Percentiles rank a stretch among this genome's conserved stretches.
Evolutionary conservation across 2,888 invertebrate species (phyloP).

Genomic region (Neoitamus cyanurus): DNA sequence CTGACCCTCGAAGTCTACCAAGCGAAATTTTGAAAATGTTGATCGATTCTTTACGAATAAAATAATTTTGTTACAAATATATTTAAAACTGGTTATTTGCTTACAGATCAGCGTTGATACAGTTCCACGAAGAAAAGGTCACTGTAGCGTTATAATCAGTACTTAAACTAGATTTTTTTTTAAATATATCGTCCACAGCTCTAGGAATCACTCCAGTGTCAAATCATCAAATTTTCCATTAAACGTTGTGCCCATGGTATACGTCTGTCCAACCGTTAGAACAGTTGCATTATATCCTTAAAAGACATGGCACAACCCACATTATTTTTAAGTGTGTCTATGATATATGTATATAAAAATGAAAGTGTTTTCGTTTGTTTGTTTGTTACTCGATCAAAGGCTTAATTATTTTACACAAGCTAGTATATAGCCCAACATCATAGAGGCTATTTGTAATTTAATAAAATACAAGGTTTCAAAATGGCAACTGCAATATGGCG

Average conservation of each 20-base stretch:
- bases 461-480: no score
- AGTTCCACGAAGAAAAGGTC: conserved; percentile 86
- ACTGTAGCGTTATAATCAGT: conserved; percentile 74
- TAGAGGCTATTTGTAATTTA: no score
- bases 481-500: no score
- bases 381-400: no score
- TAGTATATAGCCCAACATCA: no score
- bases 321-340: no score
- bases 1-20: conserved; percentile 93
- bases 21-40: conserved; percentile 86
- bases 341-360: no score
- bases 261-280: conserved; percentile 93
- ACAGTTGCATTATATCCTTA: conserved; percentile 93
- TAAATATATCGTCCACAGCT: conserved; percentile 84
- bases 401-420: no score
- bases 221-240: conserved; percentile 71
- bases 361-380: no score
- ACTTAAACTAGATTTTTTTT: conserved; percentile 67
- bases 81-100: no score
- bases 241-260: conserved; percentile 90
- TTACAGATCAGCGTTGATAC: conserved; percentile 77
- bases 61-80: neutral
- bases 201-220: conserved; percentile 87
- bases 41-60: conserved; percentile 71
- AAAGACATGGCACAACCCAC: neutral